Percentiles rank a stretch among this genome's conserved stretches.
Conservation (phyloP, 2,797 vertebrate species). For the Sebastes minor region DNA sequence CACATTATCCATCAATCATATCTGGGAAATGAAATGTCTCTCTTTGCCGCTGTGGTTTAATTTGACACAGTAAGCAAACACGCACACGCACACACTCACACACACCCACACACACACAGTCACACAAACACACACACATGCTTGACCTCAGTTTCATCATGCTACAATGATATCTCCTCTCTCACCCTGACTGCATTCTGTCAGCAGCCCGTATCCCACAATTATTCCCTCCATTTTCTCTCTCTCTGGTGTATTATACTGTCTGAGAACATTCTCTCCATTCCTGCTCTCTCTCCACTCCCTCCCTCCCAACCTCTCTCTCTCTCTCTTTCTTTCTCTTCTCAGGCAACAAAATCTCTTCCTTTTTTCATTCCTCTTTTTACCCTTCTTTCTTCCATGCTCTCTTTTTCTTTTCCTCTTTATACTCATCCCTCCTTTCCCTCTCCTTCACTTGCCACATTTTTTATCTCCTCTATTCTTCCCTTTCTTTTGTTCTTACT, state of each 20-base stretch:
- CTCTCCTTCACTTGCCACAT: not conserved
- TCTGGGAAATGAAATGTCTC: slow-evolving; percentile 70
- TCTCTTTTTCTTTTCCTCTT: no score
- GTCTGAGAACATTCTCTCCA: not conserved
- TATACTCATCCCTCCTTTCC: no score
- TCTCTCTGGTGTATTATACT: not conserved
- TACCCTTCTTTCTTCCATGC: not conserved
- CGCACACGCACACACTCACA: slow-evolving; percentile 23
- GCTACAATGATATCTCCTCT: slow-evolving; percentile 29
- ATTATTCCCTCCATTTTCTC: slow-evolving; percentile 27
- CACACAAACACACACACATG: slow-evolving; percentile 21
- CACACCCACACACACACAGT: slow-evolving; percentile 16
- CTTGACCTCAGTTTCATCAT: slow-evolving; percentile 55
- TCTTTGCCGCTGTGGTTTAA: slow-evolving; percentile 51
- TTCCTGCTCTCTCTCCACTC: not conserved
- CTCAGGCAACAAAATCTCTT: not conserved
- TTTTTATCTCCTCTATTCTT: not conserved
- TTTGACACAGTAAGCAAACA: slow-evolving; percentile 47
- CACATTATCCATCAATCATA: slow-evolving; percentile 72
- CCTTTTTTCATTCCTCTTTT: not conserved
- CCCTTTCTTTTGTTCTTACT: not conserved
- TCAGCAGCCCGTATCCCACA: slow-evolving; percentile 29
- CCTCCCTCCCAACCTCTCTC: no score
- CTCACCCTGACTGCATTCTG: slow-evolving; percentile 15
- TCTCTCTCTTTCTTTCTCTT: no score